A percentile compares a stretch with the other conserved stretches of the same genome.
Conservation (phyloP, 2,888 invertebrate genomes). For the Apamea anceps region DNA sequence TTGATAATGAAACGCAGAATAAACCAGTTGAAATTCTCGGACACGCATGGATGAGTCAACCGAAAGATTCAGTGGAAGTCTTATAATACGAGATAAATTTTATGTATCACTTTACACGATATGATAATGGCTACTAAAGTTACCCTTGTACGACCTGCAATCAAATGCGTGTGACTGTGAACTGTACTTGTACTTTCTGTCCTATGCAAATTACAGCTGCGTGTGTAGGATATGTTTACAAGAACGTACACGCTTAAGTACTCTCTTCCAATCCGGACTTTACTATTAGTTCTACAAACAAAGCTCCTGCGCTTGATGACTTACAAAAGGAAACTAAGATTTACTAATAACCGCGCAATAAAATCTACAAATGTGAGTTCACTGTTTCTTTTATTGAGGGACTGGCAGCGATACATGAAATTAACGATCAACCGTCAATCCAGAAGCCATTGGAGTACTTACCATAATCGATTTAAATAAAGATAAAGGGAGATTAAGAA, state of each 20-base stretch:
- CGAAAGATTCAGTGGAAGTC: slow-evolving; percentile 21
- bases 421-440: slow-evolving; percentile 10
- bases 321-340: slow-evolving; percentile 49
- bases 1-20: slow-evolving; percentile 42
- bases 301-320: slow-evolving; percentile 22
- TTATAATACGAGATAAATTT: slow-evolving; percentile 22
- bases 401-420: slow-evolving; percentile 13
- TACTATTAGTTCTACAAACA: slow-evolving; percentile 33
- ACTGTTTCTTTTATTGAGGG: slow-evolving; percentile 30
- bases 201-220: slow-evolving; percentile 30
- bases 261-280: slow-evolving; percentile 42
- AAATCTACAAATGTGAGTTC: slow-evolving; percentile 36
- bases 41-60: slow-evolving; percentile 41
- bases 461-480: not conserved
- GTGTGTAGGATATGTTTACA: slow-evolving; percentile 30
- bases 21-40: slow-evolving; percentile 22
- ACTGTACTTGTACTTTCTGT: slow-evolving; percentile 41
- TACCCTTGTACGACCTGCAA: slow-evolving; percentile 29
- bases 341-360: slow-evolving; percentile 52
- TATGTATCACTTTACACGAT: slow-evolving; percentile 38
- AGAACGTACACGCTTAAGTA: slow-evolving; percentile 21
- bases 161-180: slow-evolving; percentile 37
- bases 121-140: slow-evolving; percentile 32
- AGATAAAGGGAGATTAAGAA: not conserved
- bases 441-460: not conserved